phyloP scores from a whole-genome alignment of 35 echinoderm and acorn worm species.

The Ophioderma brevispina region DNA sequence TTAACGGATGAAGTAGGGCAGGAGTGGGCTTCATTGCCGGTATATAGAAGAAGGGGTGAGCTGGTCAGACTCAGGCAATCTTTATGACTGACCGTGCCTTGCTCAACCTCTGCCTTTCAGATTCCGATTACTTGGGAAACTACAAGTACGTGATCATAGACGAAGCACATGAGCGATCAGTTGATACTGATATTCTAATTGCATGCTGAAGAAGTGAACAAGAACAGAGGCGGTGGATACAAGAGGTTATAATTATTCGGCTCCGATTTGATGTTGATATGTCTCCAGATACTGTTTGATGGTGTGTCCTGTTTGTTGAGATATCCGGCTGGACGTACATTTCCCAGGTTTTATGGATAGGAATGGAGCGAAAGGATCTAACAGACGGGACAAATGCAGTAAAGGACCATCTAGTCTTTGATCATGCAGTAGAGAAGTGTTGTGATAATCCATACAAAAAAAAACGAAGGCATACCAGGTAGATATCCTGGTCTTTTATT shows the following conservation, averaged over 20 bases:
- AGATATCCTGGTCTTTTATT: conserved; percentile 47
- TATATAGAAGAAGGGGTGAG: background rate
- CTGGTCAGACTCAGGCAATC: background rate
- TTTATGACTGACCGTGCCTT: conserved; percentile 47
- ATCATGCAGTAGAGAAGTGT: background rate
- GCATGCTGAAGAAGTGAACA: conserved; percentile 34
- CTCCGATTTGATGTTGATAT: conserved; percentile 40
- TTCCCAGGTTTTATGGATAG: conserved; percentile 31
- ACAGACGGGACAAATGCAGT: background rate
- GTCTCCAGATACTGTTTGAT: conserved; percentile 25
- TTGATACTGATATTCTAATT: conserved; percentile 60
- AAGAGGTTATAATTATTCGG: conserved; percentile 39
- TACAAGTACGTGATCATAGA: conserved; percentile 34
- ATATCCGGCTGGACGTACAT: conserved; percentile 34
- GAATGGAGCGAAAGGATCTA: background rate
- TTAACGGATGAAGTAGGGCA: conserved; percentile 89
- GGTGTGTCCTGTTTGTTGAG: background rate
- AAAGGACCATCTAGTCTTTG: conserved; percentile 9
- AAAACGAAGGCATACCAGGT: background rate
- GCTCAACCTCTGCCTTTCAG: conserved; percentile 19
- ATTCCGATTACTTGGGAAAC: conserved; percentile 1
- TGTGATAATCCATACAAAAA: background rate
- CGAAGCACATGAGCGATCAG: conserved; percentile 54
- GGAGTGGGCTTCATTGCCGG: conserved; percentile 64
- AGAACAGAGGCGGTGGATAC: background rate